Evolutionary conservation across 2,113 vertebrate genomes (phyloP).

Genomic region (Halichoerus grypus): DNA sequence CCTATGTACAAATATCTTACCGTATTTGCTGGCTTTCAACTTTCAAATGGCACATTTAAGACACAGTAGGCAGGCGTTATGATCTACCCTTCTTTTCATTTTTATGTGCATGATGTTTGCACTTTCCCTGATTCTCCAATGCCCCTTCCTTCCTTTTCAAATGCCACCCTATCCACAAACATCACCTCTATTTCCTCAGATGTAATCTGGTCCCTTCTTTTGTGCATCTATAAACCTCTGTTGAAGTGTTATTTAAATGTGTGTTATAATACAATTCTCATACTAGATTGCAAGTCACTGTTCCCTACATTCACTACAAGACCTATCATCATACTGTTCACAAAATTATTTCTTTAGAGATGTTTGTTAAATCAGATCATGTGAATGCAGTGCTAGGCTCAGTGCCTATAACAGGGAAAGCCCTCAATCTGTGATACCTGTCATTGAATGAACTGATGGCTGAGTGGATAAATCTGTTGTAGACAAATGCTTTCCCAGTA

Average conservation of each 20-base stretch:
- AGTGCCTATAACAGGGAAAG: background rate
- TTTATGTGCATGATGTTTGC: background rate
- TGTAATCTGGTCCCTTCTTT: background rate
- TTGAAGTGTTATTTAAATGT: background rate
- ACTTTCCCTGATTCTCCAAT: too few species aligned
- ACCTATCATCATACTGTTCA: background rate
- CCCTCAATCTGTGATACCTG: background rate
- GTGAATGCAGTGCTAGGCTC: background rate
- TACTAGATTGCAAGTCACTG: background rate
- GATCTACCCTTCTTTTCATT: background rate
- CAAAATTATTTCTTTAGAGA: background rate
- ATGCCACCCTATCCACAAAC: background rate
- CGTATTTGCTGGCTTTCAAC: background rate
- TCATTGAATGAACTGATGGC: slow-evolving; percentile 22
- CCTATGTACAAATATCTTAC: background rate
- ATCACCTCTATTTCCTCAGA: background rate
- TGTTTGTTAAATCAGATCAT: background rate
- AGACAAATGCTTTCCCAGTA: background rate
- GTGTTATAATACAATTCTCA: background rate
- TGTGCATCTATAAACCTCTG: background rate
- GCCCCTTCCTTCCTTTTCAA: background rate
- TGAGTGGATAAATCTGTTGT: background rate
- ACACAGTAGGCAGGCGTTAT: too few species aligned
- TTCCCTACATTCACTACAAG: background rate
- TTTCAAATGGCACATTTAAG: background rate